These are phyloP conservation scores for Agriopis aurantiaria DNA, from an alignment of 2,888 invertebrate species.

Conservation along the genomic window DNA sequence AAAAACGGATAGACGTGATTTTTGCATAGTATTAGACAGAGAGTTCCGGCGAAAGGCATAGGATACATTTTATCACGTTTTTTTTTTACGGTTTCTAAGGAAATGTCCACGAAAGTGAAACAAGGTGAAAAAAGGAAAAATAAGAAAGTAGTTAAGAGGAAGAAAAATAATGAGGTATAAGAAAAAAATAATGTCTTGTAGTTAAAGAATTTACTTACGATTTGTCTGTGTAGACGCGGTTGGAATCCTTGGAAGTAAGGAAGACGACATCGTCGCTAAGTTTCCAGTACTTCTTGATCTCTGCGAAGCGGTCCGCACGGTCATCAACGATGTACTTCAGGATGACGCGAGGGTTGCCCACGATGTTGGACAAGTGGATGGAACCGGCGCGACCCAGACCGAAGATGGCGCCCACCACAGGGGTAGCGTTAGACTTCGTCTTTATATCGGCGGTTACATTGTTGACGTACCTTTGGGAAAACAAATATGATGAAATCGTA, in stretches of 20 bases:
- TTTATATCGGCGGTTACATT: conserved; percentile 65
- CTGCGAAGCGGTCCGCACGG: conserved; percentile 70
- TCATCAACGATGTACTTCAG: conserved; percentile 87
- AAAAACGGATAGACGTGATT: no score
- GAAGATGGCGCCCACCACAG: conserved; percentile 83
- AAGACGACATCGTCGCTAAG: conserved; percentile 76
- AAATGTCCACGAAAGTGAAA: no score
- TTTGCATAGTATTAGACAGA: no score
- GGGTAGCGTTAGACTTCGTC: conserved; percentile 50
- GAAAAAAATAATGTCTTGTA: no score
- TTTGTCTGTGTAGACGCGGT: conserved; percentile 82
- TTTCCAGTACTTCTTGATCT: conserved; percentile 81
- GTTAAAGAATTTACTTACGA: conserved; percentile 64
- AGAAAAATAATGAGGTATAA: no score
- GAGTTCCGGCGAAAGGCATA: no score
- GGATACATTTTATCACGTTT: no score
- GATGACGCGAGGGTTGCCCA: conserved; percentile 76
- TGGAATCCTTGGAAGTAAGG: conserved; percentile 77
- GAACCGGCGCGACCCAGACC: conserved; percentile 88
- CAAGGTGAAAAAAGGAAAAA: no score
- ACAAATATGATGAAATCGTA: background rate
- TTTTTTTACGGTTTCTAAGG: no score
- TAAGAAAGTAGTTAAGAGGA: no score
- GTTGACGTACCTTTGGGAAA: conserved; percentile 67
- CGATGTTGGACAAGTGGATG: conserved; percentile 84